These are phyloP conservation scores for Pitangus sulphuratus DNA, from an alignment of 2,797 vertebrate genomes.

Conservation along the genomic window DNA sequence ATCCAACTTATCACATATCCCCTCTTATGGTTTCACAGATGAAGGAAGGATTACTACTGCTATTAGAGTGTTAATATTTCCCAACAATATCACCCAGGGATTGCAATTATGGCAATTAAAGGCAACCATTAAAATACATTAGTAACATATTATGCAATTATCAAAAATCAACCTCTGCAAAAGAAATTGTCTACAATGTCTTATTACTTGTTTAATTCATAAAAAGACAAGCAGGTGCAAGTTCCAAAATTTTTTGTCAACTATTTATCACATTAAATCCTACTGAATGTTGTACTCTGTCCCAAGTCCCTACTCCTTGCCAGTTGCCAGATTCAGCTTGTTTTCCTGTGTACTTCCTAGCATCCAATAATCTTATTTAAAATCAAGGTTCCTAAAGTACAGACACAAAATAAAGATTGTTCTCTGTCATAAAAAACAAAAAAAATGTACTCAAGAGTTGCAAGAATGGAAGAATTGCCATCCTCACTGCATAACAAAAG, in stretches of 20 bases:
- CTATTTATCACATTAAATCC: not conserved
- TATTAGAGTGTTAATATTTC: not conserved
- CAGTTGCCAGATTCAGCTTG: not conserved
- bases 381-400: not conserved
- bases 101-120: not conserved
- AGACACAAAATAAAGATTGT: not conserved
- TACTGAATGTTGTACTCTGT: not conserved
- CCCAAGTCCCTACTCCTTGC: not conserved
- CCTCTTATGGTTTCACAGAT: not conserved
- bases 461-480: not conserved
- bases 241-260: not conserved
- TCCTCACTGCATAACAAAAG: not conserved
- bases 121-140: constrained; percentile 14
- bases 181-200: not conserved
- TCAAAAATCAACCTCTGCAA: not conserved
- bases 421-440: not conserved
- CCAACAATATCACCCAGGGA: not conserved
- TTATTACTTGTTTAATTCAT: not conserved
- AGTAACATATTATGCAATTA: not conserved
- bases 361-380: not conserved
- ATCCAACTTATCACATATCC: not conserved
- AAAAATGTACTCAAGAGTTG: not conserved
- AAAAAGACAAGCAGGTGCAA: not conserved
- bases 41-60: not conserved
- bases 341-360: not conserved